phyloP scores from a whole-genome alignment of 2,113 vertebrate species.

The Struthidea cinerea region DNA sequence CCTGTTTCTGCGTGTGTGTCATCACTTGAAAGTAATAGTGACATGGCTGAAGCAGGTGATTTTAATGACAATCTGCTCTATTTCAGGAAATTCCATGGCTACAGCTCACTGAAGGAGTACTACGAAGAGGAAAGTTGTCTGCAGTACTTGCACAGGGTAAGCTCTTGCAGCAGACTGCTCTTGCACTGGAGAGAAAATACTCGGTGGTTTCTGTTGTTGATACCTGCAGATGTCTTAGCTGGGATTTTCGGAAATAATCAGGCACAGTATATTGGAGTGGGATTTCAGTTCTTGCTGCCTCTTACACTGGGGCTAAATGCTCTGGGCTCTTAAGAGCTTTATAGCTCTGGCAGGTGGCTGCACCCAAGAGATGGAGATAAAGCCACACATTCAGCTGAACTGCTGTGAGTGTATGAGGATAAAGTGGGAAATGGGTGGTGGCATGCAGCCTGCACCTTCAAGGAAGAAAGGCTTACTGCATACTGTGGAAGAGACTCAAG shows the following conservation, averaged over 20 bases:
- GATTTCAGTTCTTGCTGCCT: background rate
- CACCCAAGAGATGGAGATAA: background rate
- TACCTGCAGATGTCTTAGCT: background rate
- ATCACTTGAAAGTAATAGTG: background rate
- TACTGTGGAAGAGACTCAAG: background rate
- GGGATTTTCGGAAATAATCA: background rate
- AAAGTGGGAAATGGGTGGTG: background rate
- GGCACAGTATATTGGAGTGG: background rate
- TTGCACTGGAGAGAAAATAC: background rate
- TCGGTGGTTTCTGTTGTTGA: background rate
- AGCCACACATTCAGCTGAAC: background rate
- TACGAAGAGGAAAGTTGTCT: slow-evolving; percentile 97
- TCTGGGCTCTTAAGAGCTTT: background rate
- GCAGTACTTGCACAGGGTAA: slow-evolving; percentile 92
- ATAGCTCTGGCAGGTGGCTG: background rate
- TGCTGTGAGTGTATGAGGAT: background rate
- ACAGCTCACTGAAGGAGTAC: slow-evolving; percentile 92
- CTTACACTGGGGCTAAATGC: background rate
- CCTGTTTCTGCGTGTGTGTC: background rate
- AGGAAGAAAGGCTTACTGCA: background rate
- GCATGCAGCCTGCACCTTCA: background rate
- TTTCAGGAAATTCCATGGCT: slow-evolving; percentile 93
- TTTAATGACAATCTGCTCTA: background rate
- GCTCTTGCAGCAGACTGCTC: background rate
- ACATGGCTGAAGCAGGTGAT: background rate